Conservation (phyloP, 2,113 vertebrate species). For the Labeo rohita region DNA sequence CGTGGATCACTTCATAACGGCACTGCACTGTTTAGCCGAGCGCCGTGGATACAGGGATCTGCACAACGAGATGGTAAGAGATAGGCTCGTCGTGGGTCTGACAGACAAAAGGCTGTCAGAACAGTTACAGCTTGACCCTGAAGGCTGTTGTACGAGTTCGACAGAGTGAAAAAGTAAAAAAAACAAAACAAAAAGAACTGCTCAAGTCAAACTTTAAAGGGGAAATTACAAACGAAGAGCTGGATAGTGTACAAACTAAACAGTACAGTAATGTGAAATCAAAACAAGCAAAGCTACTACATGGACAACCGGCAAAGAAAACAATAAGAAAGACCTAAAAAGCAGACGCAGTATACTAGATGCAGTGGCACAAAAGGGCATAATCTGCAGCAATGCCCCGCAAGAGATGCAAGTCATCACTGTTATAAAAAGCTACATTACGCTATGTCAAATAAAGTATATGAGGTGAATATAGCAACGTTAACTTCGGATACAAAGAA, state of each 20-base stretch:
- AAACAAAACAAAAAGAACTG: background rate
- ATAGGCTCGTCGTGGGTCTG: background rate
- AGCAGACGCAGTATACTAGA: background rate
- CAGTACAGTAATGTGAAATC: background rate
- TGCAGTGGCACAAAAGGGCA: background rate
- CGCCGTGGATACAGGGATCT: no score
- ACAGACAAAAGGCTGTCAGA: background rate
- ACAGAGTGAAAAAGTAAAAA: background rate
- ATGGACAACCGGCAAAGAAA: background rate
- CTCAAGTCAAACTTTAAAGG: background rate
- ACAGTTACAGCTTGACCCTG: background rate
- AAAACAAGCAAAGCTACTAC: background rate
- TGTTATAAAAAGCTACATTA: constrained; percentile 41
- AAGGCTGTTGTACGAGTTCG: background rate
- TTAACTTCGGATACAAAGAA: background rate
- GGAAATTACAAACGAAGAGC: no score
- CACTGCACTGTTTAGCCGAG: constrained; percentile 9
- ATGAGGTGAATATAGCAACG: background rate
- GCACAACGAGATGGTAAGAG: background rate
- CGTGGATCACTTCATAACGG: constrained; percentile 22
- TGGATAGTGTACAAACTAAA: background rate
- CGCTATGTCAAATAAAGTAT: background rate
- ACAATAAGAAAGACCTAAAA: background rate
- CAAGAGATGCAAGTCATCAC: background rate
- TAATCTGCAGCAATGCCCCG: background rate